Base-by-base conservation (phyloP, 2,888 invertebrate genomes). In the Habrosyne pyritoides region DNA sequence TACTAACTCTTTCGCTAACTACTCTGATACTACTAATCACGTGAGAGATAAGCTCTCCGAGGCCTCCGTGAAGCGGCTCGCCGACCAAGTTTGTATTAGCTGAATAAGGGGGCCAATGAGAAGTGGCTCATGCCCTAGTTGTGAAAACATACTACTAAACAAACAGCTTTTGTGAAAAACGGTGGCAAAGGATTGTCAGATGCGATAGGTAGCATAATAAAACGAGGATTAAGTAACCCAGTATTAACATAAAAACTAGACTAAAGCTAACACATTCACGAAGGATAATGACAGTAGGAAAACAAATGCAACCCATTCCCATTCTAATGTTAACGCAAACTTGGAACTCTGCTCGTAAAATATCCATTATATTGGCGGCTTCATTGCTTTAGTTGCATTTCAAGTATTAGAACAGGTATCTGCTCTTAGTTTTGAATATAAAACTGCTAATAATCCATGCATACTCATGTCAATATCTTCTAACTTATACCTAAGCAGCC, bases 371-470 rank as follows among this genome's bases (percentile, higher is more conserved):
- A 42, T 42, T 42, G 42, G 42, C 42, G 18, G 42, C 18, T 42
- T 42, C 18, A 42, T 42, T 42, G 42, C 18, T n/a, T 8, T 42
- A 42, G 42, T 42, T 42, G 42, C 42, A 14, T 36, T 36, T n/a
- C 6, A 42, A 42, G 42, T 42, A 42, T 42, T 42, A 42, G 42
- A 42, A 42, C 42, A 42, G 42, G 42, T 42, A 42, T 42, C 18
- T 42, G 42, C 42, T 14, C 18, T 42, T 42, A 42, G 42, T 18
- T 42, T 42, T 42, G 42, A n/a, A 2, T 18, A 42, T 42, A 42
- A 42, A 42, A 18, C 42, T 1, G 8, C 42, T 6, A 2, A 5
- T 42, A n/a, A 42, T 42, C 36, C 36, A 18, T 42, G 42, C 7
- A 42, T 18, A n/a, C 14, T n/a, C 14, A 42, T 42, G 18, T 18